Percentiles rank a stretch among this genome's conserved stretches.
Conservation (phyloP, 2,888 invertebrate genomes). For the Leptodirus hochenwartii region DNA sequence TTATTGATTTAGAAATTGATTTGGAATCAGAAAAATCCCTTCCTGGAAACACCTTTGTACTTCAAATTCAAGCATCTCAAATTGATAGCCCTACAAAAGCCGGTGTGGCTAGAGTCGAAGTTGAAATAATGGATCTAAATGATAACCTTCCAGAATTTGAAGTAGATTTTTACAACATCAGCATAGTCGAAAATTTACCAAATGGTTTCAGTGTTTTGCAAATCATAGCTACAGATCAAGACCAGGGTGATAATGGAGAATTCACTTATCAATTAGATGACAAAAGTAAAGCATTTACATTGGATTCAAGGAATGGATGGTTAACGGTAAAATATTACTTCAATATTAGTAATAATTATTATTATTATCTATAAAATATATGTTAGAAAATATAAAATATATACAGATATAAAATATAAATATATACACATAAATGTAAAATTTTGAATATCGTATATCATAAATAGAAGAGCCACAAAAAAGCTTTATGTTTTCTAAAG, state of each 20-base stretch:
- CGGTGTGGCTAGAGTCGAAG: slow-evolving; percentile 52
- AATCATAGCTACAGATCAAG: slow-evolving; percentile 59
- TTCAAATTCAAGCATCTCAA: slow-evolving; percentile 64
- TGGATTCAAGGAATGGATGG: slow-evolving; percentile 69
- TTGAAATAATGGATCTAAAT: slow-evolving; percentile 59
- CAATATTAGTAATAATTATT: slow-evolving; percentile 4
- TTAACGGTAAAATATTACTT: slow-evolving; percentile 43
- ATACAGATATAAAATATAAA: not conserved
- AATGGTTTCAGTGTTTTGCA: slow-evolving; percentile 56
- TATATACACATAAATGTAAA: not conserved
- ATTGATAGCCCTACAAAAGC: slow-evolving; percentile 60
- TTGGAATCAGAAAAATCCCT: slow-evolving; percentile 51
- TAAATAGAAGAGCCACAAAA: no score
- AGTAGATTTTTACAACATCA: slow-evolving; percentile 78
- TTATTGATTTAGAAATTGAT: no score
- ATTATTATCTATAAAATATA: not conserved
- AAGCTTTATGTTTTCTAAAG: not conserved
- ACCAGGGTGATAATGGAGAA: slow-evolving; percentile 72
- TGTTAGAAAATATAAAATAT: slow-evolving; percentile 1
- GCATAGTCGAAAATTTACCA: slow-evolving; percentile 79
- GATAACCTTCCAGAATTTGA: slow-evolving; percentile 79
- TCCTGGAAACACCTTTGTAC: slow-evolving; percentile 58
- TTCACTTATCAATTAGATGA: slow-evolving; percentile 64
- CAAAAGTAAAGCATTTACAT: slow-evolving; percentile 56
- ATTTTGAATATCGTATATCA: no score